A percentile compares a stretch with the other conserved stretches of the same genome.
Conservation (phyloP, 2,113 vertebrate genomes). For the Plecotus auritus region DNA sequence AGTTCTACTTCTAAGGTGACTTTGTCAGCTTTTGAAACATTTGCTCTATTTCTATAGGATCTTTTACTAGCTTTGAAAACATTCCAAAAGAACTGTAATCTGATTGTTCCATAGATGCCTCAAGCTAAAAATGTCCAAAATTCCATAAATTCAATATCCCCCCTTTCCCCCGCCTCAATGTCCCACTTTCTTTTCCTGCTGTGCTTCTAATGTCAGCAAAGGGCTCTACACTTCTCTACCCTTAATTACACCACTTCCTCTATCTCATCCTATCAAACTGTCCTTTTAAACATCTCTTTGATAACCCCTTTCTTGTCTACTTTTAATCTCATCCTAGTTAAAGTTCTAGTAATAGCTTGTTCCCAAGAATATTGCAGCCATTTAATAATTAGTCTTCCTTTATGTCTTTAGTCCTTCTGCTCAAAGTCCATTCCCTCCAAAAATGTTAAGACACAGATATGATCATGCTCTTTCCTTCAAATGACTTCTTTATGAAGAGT, state of each 20-base stretch:
- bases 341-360: background rate
- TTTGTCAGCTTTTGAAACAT: conserved; percentile 3
- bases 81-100: background rate
- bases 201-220: background rate
- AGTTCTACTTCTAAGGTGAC: background rate
- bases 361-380: background rate
- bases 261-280: background rate
- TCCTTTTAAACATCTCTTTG: background rate
- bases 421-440: background rate
- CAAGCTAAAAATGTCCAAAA: background rate
- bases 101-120: background rate
- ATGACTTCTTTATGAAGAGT: background rate
- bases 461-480: background rate
- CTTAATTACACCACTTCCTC: background rate
- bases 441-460: background rate
- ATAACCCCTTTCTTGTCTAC: background rate
- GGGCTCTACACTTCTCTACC: background rate
- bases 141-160: background rate
- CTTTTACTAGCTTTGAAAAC: conserved; percentile 24
- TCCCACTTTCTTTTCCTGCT: background rate
- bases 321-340: background rate
- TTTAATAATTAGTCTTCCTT: background rate
- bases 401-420: background rate
- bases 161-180: background rate
- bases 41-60: background rate